Evolutionary conservation across 2,797 vertebrate genomes (phyloP).

Genomic region (Chaetophractus vellerosus): DNA sequence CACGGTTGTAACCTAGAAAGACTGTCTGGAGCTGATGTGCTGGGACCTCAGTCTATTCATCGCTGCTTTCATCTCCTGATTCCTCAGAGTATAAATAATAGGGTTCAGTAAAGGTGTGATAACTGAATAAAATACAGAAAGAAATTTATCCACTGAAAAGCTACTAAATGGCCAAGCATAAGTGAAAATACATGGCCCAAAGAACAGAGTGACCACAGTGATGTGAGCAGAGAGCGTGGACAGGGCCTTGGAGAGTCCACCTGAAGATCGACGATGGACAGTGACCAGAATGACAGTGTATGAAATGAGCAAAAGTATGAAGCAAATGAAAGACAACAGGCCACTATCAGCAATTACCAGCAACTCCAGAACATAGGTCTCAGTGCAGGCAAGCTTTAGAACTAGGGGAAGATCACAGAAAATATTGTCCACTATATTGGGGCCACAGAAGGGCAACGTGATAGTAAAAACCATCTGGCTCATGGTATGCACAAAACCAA

Average conservation of each 20-base stretch:
- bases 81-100: conserved; percentile 85
- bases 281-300: conserved; percentile 70
- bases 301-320: conserved; percentile 74
- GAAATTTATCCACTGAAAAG: conserved; percentile 77
- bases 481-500: conserved; percentile 76
- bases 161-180: conserved; percentile 80
- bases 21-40: background rate
- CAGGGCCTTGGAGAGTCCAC: conserved; percentile 71
- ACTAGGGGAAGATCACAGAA: conserved; percentile 78
- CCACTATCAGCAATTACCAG: conserved; percentile 78
- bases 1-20: background rate
- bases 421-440: conserved; percentile 73
- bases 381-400: conserved; percentile 76
- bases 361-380: conserved; percentile 77
- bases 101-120: conserved; percentile 86
- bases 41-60: conserved; percentile 12
- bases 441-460: conserved; percentile 77
- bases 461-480: conserved; percentile 73
- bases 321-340: conserved; percentile 80
- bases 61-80: conserved; percentile 80
- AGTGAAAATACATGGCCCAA: conserved; percentile 83
- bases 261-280: background rate
- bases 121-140: conserved; percentile 84
- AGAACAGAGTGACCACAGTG: conserved; percentile 82
- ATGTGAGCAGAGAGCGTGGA: conserved; percentile 84